Evolutionary conservation across 1,140 invertebrate species (phyloP).

Genomic region (Drosophila subobscura): DNA sequence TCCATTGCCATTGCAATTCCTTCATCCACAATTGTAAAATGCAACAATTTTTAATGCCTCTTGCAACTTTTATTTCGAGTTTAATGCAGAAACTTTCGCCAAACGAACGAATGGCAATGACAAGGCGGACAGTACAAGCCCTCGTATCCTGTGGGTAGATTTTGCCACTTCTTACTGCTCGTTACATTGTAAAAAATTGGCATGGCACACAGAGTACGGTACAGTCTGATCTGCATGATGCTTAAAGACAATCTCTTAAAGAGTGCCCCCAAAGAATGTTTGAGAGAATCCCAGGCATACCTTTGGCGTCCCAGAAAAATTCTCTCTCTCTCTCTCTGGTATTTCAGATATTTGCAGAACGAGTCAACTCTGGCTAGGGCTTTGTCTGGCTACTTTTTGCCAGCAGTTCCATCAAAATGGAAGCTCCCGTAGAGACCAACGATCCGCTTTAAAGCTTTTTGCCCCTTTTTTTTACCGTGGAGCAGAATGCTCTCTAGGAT

Average conservation of each 20-base stretch:
- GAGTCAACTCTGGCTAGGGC: conserved; percentile 14
- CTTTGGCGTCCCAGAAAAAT: neutral
- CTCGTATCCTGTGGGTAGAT: conserved; percentile 40
- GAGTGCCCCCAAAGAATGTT: neutral
- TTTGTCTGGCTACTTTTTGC: conserved; percentile 16
- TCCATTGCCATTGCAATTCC: conserved; percentile 29
- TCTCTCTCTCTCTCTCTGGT: neutral
- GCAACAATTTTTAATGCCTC: conserved; percentile 80
- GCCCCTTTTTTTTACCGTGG: no score
- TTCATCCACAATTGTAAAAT: conserved; percentile 63
- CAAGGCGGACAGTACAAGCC: conserved; percentile 17
- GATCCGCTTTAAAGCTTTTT: no score
- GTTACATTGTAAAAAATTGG: conserved; percentile 27
- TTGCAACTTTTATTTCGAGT: conserved; percentile 76
- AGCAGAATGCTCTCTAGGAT: no score
- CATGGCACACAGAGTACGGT: neutral
- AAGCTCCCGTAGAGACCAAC: no score
- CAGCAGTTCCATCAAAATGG: conserved; percentile 4
- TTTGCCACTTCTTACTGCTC: conserved; percentile 19
- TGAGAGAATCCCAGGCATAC: conserved; percentile 5
- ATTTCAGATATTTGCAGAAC: neutral
- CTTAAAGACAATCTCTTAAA: no score
- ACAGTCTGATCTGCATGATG: no score
- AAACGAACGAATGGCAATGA: conserved; percentile 28
- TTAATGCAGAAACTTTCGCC: conserved; percentile 71